Evolutionary conservation across 2,797 vertebrate species (phyloP).

Genomic region (Mastacembelus armatus): DNA sequence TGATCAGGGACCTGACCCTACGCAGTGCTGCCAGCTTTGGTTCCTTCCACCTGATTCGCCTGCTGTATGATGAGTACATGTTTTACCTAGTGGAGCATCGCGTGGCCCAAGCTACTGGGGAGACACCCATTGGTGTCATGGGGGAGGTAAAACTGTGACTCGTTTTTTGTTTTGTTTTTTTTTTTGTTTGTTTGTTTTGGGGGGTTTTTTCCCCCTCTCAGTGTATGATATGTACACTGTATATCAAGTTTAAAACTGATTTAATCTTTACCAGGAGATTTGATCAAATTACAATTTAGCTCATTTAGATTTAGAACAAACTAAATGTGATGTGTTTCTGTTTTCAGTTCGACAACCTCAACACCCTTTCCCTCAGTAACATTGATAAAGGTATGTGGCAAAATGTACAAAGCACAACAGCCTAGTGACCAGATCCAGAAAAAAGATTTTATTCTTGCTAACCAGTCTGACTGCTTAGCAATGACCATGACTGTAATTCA

Average conservation of each 20-base stretch:
- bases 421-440: no score
- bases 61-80: slow-evolving; percentile 99
- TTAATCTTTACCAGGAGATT: no score
- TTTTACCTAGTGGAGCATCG: slow-evolving; percentile 99
- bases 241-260: not conserved
- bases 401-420: not conserved
- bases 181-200: not conserved
- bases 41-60: slow-evolving; percentile 97
- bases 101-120: slow-evolving; percentile 95
- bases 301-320: not conserved
- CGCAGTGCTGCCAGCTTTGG: slow-evolving; percentile 98
- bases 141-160: slow-evolving; percentile 88
- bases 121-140: slow-evolving; percentile 96
- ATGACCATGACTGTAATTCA: not conserved
- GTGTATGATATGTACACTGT: not conserved
- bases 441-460: not conserved
- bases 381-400: slow-evolving; percentile 92
- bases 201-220: no score
- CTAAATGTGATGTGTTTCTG: slow-evolving; percentile 30
- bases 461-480: not conserved
- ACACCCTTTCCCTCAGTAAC: slow-evolving; percentile 89
- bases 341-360: slow-evolving; percentile 93
- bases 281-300: not conserved
- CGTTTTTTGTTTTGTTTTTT: not conserved
- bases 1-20: slow-evolving; percentile 97